Evolutionary conservation across 2,888 invertebrate species (phyloP).

Genomic region (Drosophila helvetica): DNA sequence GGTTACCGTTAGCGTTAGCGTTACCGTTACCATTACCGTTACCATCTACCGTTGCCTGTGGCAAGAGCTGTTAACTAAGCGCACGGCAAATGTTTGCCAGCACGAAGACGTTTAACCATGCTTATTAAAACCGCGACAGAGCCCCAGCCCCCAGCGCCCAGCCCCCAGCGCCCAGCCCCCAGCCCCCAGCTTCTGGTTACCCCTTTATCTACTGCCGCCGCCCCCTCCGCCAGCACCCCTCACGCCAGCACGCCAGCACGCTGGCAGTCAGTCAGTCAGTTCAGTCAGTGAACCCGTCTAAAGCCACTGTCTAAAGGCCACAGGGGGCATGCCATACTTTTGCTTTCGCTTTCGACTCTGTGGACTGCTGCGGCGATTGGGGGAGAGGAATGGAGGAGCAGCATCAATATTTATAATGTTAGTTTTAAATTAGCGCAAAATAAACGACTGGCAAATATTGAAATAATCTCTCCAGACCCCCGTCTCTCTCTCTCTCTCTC

Average conservation of each 20-base stretch:
- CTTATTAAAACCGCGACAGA: conserved; percentile 54
- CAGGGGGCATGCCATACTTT: conserved; percentile 76
- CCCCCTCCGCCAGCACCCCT: too few relatives aligned
- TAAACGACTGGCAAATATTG: conserved; percentile 66
- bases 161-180: conserved; percentile 32
- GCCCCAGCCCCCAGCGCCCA: neutral
- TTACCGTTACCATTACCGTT: conserved; percentile 22
- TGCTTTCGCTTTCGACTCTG: conserved; percentile 57
- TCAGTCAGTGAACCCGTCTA: conserved; percentile 56
- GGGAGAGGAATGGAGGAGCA: conserved; percentile 15
- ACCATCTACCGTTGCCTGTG: conserved; percentile 62
- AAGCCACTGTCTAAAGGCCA: conserved; percentile 53
- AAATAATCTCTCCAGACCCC: conserved; percentile 36
- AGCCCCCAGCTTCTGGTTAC: neutral
- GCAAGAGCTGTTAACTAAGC: conserved; percentile 80
- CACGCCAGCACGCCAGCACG: neutral
- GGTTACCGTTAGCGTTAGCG: conserved; percentile 31
- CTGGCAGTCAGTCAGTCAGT: conserved; percentile 12
- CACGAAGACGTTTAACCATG: conserved; percentile 73
- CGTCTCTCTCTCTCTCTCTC: conserved; percentile 9
- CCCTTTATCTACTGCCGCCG: conserved; percentile 19
- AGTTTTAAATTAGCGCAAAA: conserved; percentile 75
- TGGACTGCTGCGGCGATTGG: neutral
- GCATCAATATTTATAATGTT: conserved; percentile 77
- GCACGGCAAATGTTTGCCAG: conserved; percentile 76